Percentiles rank a stretch among this genome's conserved stretches.
Evolutionary conservation across 1,140 invertebrate species (phyloP).

Genomic region (Cardiocondyla obscurior): DNA sequence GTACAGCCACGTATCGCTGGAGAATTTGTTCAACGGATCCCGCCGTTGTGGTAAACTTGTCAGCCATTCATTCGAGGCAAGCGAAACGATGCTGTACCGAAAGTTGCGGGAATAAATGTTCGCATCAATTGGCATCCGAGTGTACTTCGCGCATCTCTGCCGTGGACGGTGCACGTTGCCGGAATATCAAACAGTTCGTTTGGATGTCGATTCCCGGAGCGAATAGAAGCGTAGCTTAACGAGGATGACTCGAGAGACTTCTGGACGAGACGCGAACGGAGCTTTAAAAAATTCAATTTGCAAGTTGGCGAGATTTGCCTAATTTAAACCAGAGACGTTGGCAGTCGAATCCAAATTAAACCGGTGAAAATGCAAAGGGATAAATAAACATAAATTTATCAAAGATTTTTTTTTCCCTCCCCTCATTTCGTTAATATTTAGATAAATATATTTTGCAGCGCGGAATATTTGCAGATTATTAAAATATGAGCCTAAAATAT

Average conservation of each 20-base stretch:
- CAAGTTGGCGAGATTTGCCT: neutral
- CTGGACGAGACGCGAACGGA: neutral
- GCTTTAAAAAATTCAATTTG: constrained; percentile 27
- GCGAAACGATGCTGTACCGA: neutral
- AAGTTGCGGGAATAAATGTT: constrained; percentile 40
- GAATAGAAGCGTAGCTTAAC: constrained; percentile 29
- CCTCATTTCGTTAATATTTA: neutral
- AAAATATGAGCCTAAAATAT: neutral
- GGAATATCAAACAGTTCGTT: constrained; percentile 44
- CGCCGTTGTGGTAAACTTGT: constrained; percentile 26
- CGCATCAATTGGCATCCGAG: constrained; percentile 27
- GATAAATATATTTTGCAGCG: neutral
- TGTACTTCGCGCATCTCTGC: constrained; percentile 19
- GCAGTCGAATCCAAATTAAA: neutral
- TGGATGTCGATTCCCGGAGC: constrained; percentile 18
- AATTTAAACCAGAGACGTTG: neutral
- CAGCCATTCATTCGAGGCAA: neutral
- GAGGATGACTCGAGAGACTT: neutral
- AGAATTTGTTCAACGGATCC: constrained; percentile 4
- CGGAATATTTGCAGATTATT: neutral
- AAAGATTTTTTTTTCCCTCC: neutral
- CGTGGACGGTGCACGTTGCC: neutral
- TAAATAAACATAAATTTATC: neutral
- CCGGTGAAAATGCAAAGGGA: neutral
- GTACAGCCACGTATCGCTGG: neutral